These are phyloP conservation scores for Anisognathus igniventris DNA, from an alignment of 2,797 vertebrate genomes.

Conservation along the genomic window DNA sequence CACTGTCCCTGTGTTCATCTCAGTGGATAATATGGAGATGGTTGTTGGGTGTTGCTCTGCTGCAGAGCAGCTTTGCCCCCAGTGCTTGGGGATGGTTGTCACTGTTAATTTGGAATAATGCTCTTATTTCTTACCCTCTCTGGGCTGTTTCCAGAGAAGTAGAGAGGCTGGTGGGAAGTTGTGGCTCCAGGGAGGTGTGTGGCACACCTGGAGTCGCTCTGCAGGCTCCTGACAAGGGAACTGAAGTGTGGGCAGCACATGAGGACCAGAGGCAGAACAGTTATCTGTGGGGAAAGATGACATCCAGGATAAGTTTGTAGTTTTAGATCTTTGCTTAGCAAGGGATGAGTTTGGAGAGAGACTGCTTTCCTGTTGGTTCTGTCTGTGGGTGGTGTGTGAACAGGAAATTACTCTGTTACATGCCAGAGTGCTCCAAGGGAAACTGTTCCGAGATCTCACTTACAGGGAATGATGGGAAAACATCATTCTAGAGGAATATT, in stretches of 20 bases:
- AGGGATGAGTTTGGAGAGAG: background rate
- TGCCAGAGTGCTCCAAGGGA: background rate
- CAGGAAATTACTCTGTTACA: background rate
- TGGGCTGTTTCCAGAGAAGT: background rate
- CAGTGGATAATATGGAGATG: rapidly evolving
- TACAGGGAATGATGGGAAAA: background rate
- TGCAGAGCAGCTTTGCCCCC: background rate
- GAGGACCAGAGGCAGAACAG: background rate
- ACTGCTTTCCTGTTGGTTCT: background rate
- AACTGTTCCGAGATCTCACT: rapidly evolving
- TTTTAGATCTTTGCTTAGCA: background rate
- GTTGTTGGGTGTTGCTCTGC: background rate
- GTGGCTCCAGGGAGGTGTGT: background rate
- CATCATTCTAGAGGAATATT: background rate
- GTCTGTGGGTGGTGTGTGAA: background rate
- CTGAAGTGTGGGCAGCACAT: background rate
- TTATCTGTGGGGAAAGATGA: background rate
- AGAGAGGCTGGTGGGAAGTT: background rate
- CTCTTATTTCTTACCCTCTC: background rate
- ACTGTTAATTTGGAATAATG: background rate
- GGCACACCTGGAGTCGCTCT: rapidly evolving
- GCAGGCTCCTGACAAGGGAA: background rate
- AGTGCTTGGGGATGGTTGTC: background rate
- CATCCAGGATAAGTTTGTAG: background rate
- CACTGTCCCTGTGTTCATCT: rapidly evolving